Percentiles rank a stretch among this genome's conserved stretches.
These are phyloP conservation scores for Hydrochoerus hydrochaeris DNA, from an alignment of 2,113 vertebrate genomes.

Conservation along the genomic window DNA sequence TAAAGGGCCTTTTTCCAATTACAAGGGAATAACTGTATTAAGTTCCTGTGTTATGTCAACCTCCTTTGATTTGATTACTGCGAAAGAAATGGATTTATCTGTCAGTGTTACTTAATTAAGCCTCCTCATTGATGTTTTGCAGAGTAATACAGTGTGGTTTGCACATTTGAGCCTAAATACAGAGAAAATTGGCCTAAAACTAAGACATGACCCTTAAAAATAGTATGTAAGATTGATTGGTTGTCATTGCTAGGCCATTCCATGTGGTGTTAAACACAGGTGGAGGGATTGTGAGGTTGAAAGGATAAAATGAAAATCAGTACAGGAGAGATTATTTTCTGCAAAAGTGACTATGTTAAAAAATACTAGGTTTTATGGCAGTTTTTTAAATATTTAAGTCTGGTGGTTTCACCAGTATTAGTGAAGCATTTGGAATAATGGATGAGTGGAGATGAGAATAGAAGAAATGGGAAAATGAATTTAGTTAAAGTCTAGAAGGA, in stretches of 20 bases:
- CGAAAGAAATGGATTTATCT: slow-evolving; percentile 96
- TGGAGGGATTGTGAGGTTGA: background rate
- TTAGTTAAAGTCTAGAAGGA: slow-evolving; percentile 45
- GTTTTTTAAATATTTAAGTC: slow-evolving; percentile 28
- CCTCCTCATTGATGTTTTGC: slow-evolving; percentile 91
- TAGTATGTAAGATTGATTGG: slow-evolving; percentile 60
- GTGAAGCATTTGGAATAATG: background rate
- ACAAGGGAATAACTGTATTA: slow-evolving; percentile 91
- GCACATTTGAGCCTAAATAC: slow-evolving; percentile 86
- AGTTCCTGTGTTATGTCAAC: slow-evolving; percentile 96
- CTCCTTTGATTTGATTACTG: slow-evolving; percentile 96
- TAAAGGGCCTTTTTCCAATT: slow-evolving; percentile 91
- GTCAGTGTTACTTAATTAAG: slow-evolving; percentile 98
- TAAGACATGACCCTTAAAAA: slow-evolving; percentile 77
- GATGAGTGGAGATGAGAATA: background rate
- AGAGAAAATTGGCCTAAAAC: slow-evolving; percentile 83
- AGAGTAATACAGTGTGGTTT: slow-evolving; percentile 86
- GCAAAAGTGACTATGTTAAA: background rate
- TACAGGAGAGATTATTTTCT: slow-evolving; percentile 4
- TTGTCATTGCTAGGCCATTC: slow-evolving; percentile 61
- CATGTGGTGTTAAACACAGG: slow-evolving; percentile 47
- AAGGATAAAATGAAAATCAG: background rate
- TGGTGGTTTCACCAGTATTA: background rate
- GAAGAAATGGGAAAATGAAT: background rate
- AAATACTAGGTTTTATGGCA: background rate